Conservation (phyloP, 2,888 invertebrate genomes). For the Phaedon cochleariae region DNA sequence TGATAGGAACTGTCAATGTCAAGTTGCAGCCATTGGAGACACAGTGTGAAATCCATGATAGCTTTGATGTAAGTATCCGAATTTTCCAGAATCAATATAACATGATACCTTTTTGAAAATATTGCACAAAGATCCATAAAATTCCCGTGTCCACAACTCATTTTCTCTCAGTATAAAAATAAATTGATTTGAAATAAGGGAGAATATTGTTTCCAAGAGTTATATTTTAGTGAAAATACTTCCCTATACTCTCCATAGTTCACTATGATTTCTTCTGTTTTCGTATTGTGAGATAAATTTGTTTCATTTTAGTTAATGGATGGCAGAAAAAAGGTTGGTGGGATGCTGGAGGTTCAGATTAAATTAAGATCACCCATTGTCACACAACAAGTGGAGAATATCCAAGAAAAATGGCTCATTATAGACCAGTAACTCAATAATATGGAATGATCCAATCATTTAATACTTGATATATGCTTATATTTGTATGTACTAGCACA, state of each 20-base stretch:
- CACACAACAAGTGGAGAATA: conserved; percentile 87
- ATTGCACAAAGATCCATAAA: no score
- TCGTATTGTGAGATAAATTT: no score
- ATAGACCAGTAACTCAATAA: conserved; percentile 79
- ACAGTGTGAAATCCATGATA: conserved; percentile 88
- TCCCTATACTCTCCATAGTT: no score
- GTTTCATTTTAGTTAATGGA: conserved; percentile 89
- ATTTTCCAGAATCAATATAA: no score
- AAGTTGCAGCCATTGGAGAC: conserved; percentile 92
- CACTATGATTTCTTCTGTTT: no score
- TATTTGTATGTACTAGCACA: neutral
- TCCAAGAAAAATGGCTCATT: conserved; percentile 92
- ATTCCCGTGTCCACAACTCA: no score
- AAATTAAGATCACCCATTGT: conserved; percentile 87
- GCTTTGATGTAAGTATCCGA: conserved; percentile 82
- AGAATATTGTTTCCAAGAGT: no score
- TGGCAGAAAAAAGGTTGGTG: conserved; percentile 86
- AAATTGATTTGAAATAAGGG: no score
- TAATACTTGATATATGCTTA: neutral
- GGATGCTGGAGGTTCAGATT: conserved; percentile 88
- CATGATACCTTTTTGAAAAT: no score
- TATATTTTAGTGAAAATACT: no score
- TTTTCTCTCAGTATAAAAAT: no score
- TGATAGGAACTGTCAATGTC: conserved; percentile 83
- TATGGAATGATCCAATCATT: no score